Evolutionary conservation across 1,140 invertebrate genomes (phyloP).

Genomic region (Sinonovacula constricta): DNA sequence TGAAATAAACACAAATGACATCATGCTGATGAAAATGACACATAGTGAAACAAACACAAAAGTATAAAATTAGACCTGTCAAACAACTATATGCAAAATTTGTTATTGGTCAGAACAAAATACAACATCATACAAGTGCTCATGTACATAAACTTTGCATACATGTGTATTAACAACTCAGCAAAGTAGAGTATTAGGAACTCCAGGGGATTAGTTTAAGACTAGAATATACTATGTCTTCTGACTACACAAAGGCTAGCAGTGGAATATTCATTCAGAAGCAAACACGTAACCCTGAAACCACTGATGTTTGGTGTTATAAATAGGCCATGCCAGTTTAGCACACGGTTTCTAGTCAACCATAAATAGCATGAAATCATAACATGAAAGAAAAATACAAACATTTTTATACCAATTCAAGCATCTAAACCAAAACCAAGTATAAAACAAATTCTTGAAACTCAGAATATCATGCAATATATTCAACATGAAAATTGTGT

Average conservation of each 20-base stretch:
- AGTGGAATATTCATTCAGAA: slow-evolving; percentile 54
- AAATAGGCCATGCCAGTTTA: slow-evolving; percentile 57
- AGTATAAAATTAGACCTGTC: slow-evolving; percentile 38
- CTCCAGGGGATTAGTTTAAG: slow-evolving; percentile 43
- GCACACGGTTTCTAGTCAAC: slow-evolving; percentile 56
- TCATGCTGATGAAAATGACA: slow-evolving; percentile 2
- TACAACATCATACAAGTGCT: slow-evolving; percentile 4
- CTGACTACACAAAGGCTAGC: slow-evolving; percentile 57
- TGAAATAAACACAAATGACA: slow-evolving; percentile 6
- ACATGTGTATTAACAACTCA: slow-evolving; percentile 22
- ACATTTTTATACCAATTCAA: slow-evolving; percentile 59
- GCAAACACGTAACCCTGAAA: slow-evolving; percentile 54
- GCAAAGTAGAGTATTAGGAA: slow-evolving; percentile 24
- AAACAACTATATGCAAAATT: slow-evolving; percentile 11
- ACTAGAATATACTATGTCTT: slow-evolving; percentile 52
- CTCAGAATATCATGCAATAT: slow-evolving; percentile 58
- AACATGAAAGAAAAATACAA: slow-evolving; percentile 56
- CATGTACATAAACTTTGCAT: slow-evolving; percentile 1
- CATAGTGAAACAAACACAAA: slow-evolving; percentile 26
- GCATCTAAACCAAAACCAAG: slow-evolving; percentile 58
- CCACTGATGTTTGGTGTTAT: slow-evolving; percentile 53
- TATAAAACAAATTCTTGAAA: slow-evolving; percentile 56
- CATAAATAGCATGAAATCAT: slow-evolving; percentile 57
- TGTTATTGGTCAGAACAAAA: slow-evolving; percentile 18
- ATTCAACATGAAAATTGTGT: slow-evolving; percentile 57